Percentiles rank a stretch among this genome's conserved stretches.
Conservation (phyloP, 37 sponge, comb jelly and placozoan genomes). For the Mnemiopsis leidyi region DNA sequence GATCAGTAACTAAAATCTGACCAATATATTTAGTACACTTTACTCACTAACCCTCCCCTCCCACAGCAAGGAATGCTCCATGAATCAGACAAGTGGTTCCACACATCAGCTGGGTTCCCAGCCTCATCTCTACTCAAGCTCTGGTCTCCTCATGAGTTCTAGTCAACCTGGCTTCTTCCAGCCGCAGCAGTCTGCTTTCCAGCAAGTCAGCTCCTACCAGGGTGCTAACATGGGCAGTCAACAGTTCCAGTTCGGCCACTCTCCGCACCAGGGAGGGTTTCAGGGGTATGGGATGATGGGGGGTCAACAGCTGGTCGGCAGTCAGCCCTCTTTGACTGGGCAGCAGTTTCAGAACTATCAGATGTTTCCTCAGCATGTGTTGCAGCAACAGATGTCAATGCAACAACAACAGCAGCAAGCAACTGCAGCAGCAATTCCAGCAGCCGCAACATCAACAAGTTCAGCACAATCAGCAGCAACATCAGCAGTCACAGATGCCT, state of each 20-base stretch:
- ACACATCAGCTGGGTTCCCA: neutral
- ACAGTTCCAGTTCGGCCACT: neutral
- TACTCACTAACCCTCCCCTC: no score
- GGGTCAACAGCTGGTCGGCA: neutral
- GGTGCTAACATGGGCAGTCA: neutral
- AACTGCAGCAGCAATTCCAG: neutral
- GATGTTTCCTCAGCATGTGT: neutral
- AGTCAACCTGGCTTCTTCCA: neutral
- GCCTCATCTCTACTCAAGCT: neutral
- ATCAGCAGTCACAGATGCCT: neutral
- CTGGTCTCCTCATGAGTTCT: neutral
- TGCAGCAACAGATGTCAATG: neutral
- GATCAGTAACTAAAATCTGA: no score
- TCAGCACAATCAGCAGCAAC: neutral
- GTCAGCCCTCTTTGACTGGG: neutral
- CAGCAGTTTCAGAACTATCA: neutral
- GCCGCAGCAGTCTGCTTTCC: neutral
- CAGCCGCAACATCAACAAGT: neutral
- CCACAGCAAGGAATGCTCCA: slow-evolving; percentile 7
- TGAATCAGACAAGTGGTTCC: slow-evolving; percentile 8
- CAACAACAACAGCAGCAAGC: slow-evolving; percentile 10
- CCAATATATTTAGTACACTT: no score
- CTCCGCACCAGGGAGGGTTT: neutral
- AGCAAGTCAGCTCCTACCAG: neutral
- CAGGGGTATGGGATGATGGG: neutral